Conservation (phyloP, 1,140 invertebrate species). For the Magallana gigas region DNA sequence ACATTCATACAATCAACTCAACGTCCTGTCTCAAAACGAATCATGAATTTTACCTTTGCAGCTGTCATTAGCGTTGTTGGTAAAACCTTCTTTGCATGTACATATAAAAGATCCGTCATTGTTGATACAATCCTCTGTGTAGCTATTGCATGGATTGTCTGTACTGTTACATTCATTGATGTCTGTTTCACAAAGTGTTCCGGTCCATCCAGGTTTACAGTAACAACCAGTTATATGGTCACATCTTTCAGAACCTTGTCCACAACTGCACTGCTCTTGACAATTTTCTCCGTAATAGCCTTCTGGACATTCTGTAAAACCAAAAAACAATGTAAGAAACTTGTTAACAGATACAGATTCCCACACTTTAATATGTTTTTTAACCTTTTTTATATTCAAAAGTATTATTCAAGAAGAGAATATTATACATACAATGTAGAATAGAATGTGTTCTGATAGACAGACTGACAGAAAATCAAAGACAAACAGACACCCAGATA, state of each 20-base stretch:
- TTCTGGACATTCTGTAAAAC: slow-evolving; percentile 35
- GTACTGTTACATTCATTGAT: slow-evolving; percentile 59
- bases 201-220: slow-evolving; percentile 63
- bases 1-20: background rate
- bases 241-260: slow-evolving; percentile 44
- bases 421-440: too few relatives aligned
- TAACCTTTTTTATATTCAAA: background rate
- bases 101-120: slow-evolving; percentile 60
- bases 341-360: too few relatives aligned
- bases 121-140: slow-evolving; percentile 58
- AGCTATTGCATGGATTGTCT: slow-evolving; percentile 8
- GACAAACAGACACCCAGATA: too few relatives aligned
- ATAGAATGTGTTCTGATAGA: too few relatives aligned
- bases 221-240: slow-evolving; percentile 55
- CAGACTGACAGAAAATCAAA: too few relatives aligned
- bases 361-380: too few relatives aligned
- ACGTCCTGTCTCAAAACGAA: background rate
- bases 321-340: background rate
- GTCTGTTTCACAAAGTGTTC: slow-evolving; percentile 59
- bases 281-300: slow-evolving; percentile 58
- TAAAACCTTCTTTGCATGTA: slow-evolving; percentile 60
- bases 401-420: too few relatives aligned
- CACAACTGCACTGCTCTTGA: slow-evolving; percentile 58
- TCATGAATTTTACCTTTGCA: slow-evolving; percentile 50
- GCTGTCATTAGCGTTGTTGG: background rate